Evolutionary conservation across 2,888 invertebrate genomes (phyloP).

Genomic region (Masnerella sp.): DNA sequence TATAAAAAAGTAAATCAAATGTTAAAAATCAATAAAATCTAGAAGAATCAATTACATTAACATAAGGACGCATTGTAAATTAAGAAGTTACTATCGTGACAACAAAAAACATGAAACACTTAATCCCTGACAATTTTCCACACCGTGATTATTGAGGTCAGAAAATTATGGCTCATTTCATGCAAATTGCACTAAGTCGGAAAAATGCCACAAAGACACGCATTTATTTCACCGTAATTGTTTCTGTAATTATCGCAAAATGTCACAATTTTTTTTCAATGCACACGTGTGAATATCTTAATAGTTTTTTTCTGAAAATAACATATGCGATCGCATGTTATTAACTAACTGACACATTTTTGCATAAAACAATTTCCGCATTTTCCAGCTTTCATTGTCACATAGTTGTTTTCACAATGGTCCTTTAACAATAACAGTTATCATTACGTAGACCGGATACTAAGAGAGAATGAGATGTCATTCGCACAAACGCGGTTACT

Average conservation of each 20-base stretch:
- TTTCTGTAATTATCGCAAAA: no score
- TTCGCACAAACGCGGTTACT: constrained; percentile 58
- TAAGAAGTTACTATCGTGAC: constrained; percentile 30
- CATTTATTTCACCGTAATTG: no score
- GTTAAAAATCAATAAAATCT: constrained; percentile 33
- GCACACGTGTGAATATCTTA: no score
- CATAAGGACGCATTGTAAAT: constrained; percentile 42
- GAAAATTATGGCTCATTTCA: no score
- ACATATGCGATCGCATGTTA: no score
- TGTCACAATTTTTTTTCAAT: no score
- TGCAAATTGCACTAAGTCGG: no score
- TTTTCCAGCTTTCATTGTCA: constrained; percentile 50
- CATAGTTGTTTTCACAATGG: constrained; percentile 41
- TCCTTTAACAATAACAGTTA: constrained; percentile 52
- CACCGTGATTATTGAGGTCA: no score
- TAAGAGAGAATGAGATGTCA: constrained; percentile 51
- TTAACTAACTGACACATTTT: no score
- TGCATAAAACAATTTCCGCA: constrained; percentile 32
- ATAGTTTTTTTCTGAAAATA: no score
- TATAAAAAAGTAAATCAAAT: constrained; percentile 21
- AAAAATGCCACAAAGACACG: no score
- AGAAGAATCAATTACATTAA: constrained; percentile 44
- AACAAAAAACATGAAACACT: constrained; percentile 23
- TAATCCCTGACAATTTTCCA: no score
- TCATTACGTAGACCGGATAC: constrained; percentile 47